Evolutionary conservation across 2,797 vertebrate species (phyloP).

Genomic region (Zenarchopterus dispar): DNA sequence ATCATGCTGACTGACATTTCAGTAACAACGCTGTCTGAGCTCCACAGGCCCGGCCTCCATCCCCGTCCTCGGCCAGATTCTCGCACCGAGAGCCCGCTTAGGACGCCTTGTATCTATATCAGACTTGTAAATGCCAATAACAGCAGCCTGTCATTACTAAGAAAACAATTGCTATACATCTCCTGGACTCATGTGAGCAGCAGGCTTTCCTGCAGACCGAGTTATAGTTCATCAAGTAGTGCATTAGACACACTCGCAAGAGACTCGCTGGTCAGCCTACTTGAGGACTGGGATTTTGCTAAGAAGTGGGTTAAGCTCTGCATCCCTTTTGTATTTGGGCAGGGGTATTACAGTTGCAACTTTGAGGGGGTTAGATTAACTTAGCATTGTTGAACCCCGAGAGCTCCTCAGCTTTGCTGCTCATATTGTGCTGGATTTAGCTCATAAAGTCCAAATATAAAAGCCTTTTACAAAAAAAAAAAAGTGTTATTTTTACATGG

Average conservation of each 20-base stretch:
- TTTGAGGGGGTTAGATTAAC: conserved; percentile 47
- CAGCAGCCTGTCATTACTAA: conserved; percentile 40
- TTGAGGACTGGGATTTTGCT: conserved; percentile 52
- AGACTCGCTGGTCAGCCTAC: conserved; percentile 48
- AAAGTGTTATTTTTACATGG: neutral
- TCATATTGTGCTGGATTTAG: conserved; percentile 19
- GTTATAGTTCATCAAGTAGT: conserved; percentile 26
- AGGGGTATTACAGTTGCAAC: conserved; percentile 45
- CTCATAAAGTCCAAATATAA: conserved; percentile 10
- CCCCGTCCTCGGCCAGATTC: conserved; percentile 26
- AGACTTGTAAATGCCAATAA: conserved; percentile 49
- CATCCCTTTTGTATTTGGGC: conserved; percentile 53
- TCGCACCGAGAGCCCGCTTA: conserved; percentile 31
- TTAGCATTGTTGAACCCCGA: conserved; percentile 43
- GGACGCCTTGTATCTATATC: conserved; percentile 41
- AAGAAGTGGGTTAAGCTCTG: conserved; percentile 66
- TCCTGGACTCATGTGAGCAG: conserved; percentile 23
- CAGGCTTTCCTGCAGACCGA: conserved; percentile 8
- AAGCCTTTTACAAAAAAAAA: neutral
- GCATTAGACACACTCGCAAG: conserved; percentile 34
- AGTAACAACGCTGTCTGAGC: conserved; percentile 66
- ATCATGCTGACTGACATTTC: conserved; percentile 75
- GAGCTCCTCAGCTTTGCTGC: conserved; percentile 24
- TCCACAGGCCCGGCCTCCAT: conserved; percentile 51
- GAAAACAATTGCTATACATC: conserved; percentile 33